Evolutionary conservation across 1,140 invertebrate species (phyloP), one percentile per base, ranked within the genome.

Genomic region (Philopotamus ludificatus): DNA sequence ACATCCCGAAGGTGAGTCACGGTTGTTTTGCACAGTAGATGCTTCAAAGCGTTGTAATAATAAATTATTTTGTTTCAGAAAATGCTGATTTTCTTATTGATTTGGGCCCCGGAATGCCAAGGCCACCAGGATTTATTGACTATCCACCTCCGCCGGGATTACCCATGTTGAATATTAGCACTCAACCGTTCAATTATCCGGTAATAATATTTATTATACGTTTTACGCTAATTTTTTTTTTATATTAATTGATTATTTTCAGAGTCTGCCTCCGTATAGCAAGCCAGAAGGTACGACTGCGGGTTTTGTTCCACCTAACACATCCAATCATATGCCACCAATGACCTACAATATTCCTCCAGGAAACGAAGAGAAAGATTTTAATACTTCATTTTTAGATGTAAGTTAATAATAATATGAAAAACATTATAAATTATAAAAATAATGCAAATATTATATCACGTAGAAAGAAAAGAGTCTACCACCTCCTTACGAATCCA

Each of bases 11-110:
- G 47, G 21, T n/a, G n/a, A n/a, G n/a, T n/a, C n/a, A n/a, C 25
- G 21, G 12, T 57, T 23, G 26, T 28, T 49, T 47, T 12, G 22
- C 26, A 1, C 28, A 9, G 16, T 28, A 47, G n/a, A 47, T 25
- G n/a, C 4, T 47, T 26, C 12, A 34, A 49, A 7, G 3, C 26
- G 26, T 20, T 18, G 39, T 59, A 15, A 20, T 26, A 42, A 39
- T 61, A 23, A 34, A 28, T n/a, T 44, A 53, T 45, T 34, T n/a
- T 55, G 8, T 59, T 47, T 47, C 15, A 67, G 70, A 84, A 28
- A 92, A 94, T 78, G 85, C 87, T 22, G 59, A 25, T 34, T 73
- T 93, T 70, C 75, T 97, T 44, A 94, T 96, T 73, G 93, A 96
- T 74, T 81, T 92, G 60, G 85, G 84, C 18, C 82, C 82, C 49